Base-by-base conservation (phyloP, 2,797 vertebrate genomes). In the Chiroxiphia lanceolata region DNA sequence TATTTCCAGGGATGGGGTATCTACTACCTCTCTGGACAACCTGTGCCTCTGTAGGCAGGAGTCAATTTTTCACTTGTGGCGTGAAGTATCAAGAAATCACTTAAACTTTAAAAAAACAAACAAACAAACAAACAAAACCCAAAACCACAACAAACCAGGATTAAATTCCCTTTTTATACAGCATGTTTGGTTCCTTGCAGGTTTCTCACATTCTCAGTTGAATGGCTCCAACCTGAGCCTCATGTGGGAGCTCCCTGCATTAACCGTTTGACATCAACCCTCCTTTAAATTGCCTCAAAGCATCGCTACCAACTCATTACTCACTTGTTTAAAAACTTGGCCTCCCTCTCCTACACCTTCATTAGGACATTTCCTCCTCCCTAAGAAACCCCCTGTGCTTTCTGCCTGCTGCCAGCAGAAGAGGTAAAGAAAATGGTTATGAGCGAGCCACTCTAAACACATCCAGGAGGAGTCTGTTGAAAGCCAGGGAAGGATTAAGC, bases 371-470 rank as follows among this genome's bases (percentile, higher is more conserved):
- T n/a, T 69, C 60, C 56, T 74, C 13, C 77, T 83, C 72, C 47
- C 36, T 27, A 2, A 19, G 56, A 33, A 91, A 68, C 50, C 33
- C 23, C 26, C 53, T 16, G 50, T 8, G n/a, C 56, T 26, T 44
- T 47, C 56, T 45, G 19, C 27, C 25, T 12, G 53, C 61, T 45
- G 19, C 23, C 25, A 12, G 53, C 64, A 80, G 42, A 40, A 74
- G 26, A 34, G 36, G 23, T 29, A 31, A 70, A 70, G 72, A 36
- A 18, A 34, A 15, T 22, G 11, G 2, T 63, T 14, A 3, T 9
- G 10, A n/a, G 42, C 0, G 5, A 44, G 19, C 48, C 4, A 1
- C 19, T 15, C 26, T 0, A 19, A 34, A 36, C 3, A 2, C 10
- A 2, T 12, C 7, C 42, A 48, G 69, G 51, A 74, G 75, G 18